phyloP scores from a whole-genome alignment of 2,888 invertebrate genomes.

The Timandra comae region DNA sequence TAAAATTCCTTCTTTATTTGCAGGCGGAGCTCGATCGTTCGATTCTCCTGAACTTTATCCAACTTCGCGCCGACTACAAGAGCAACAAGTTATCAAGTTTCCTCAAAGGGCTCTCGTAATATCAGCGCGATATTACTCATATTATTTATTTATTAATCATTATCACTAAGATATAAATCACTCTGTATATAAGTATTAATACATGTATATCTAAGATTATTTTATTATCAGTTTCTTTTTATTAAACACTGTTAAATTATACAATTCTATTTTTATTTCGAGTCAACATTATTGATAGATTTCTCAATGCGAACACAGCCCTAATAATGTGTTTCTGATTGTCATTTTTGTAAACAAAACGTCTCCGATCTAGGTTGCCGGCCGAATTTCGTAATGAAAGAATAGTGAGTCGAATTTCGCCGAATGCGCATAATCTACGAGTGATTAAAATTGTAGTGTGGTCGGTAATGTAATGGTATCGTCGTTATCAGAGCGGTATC shows the following conservation, averaged over 20 bases:
- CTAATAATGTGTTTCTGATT: conserved; percentile 3
- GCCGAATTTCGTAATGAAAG: conserved; percentile 29
- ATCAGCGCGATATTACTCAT: not conserved
- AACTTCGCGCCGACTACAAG: conserved; percentile 95
- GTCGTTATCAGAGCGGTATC: conserved; percentile 68
- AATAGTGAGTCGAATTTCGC: conserved; percentile 30
- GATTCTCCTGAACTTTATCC: conserved; percentile 94
- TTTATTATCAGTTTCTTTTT: conserved; percentile 4
- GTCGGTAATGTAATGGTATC: conserved; percentile 40
- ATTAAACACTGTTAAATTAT: no score
- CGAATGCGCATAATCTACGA: conserved; percentile 24
- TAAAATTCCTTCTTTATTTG: no score
- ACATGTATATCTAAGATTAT: conserved; percentile 1
- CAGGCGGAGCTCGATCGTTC: conserved; percentile 94
- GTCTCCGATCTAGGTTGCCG: conserved; percentile 25
- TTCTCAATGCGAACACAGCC: conserved; percentile 1
- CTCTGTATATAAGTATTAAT: not conserved
- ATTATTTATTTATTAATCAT: not conserved
- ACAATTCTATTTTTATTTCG: no score
- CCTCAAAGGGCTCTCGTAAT: conserved; percentile 74
- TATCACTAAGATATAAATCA: not conserved
- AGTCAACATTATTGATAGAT: no score
- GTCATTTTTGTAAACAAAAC: conserved; percentile 21
- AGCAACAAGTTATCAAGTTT: conserved; percentile 86
- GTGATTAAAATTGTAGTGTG: conserved; percentile 26